Evolutionary conservation across 2,888 invertebrate species (phyloP), one percentile per base, ranked within the genome.

Genomic region (Malacosoma neustria): DNA sequence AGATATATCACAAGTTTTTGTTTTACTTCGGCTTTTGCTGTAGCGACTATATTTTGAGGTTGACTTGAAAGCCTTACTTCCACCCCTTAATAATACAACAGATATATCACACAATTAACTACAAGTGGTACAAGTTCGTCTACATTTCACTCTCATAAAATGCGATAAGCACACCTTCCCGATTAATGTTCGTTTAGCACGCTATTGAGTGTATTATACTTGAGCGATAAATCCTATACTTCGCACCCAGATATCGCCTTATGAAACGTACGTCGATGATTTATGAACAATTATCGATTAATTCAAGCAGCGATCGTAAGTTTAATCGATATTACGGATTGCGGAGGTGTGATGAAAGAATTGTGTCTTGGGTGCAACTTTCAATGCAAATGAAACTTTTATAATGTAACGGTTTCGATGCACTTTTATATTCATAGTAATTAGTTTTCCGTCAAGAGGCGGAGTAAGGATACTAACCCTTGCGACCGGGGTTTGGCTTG

Each of bases 261-360:
- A 80, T 75, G 76, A 77, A 76, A 79, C 76, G 82, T 77, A 81
- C 81, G 81, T 67, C 71, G 74, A 80, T 85, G 85, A 85, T 84
- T 84, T 85, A 85, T 82, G 72, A 72, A 79, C 84, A 82, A 84
- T 85, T 85, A 85, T 74, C 85, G 85, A 84, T 85, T 84, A 85
- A 85, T 85, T 82, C 85, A 85, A 84, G 84, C 84, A 81, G 84
- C 82, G 72, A 58, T 75, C 76, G 80, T 81, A 80, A 79, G 68
- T 84, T 80, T 76, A 73, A 74, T 72, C 75, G 71, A 69, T 66
- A 76, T 79, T 80, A 22, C 35, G 38, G 35, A 38, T 38, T 38
- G 22, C 32, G 32, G 35, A 38, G 34, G 29, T 13, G 33, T 32
- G 13, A 32, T 7, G 12, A 32, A n/a, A 32, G n/a, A 32, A 32